Conservation (phyloP, 2,797 vertebrate species). For the Peromyscus eremicus region DNA sequence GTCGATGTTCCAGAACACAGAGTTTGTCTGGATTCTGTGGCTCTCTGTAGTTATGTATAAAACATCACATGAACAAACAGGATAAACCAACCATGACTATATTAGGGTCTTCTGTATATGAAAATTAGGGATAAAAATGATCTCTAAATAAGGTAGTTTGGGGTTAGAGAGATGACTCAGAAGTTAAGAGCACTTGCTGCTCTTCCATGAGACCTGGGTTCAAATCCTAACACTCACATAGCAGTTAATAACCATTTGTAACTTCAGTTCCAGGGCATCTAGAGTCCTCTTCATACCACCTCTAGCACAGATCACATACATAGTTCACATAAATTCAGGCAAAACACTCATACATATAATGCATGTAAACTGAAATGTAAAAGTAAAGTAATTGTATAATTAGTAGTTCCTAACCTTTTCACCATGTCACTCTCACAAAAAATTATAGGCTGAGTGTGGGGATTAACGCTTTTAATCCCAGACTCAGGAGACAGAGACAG, state of each 20-base stretch:
- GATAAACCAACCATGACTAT: not conserved
- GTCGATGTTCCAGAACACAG: conserved; percentile 12
- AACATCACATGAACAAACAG: not conserved
- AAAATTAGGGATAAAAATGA: conserved; percentile 45
- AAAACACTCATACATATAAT: not conserved
- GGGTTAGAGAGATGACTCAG: not conserved
- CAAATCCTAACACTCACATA: not conserved
- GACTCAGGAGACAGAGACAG: not conserved
- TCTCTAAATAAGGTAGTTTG: not conserved
- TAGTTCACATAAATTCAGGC: not conserved
- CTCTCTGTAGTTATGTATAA: conserved; percentile 1
- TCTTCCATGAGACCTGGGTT: not conserved
- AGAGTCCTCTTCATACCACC: too few species aligned
- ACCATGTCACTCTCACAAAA: not conserved
- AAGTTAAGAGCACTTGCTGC: not conserved
- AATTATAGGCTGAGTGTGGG: not conserved
- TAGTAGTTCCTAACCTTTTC: conserved; percentile 25
- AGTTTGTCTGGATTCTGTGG: not conserved
- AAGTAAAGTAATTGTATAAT: not conserved
- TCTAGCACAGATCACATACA: not conserved
- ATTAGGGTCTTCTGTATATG: conserved; percentile 29
- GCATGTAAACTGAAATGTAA: not conserved
- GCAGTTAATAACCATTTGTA: not conserved
- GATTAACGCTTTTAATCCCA: not conserved
- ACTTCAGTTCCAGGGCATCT: not conserved